These are phyloP conservation scores for Brachypterus glaber DNA, from an alignment of 2,888 invertebrate genomes.

Conservation along the genomic window DNA sequence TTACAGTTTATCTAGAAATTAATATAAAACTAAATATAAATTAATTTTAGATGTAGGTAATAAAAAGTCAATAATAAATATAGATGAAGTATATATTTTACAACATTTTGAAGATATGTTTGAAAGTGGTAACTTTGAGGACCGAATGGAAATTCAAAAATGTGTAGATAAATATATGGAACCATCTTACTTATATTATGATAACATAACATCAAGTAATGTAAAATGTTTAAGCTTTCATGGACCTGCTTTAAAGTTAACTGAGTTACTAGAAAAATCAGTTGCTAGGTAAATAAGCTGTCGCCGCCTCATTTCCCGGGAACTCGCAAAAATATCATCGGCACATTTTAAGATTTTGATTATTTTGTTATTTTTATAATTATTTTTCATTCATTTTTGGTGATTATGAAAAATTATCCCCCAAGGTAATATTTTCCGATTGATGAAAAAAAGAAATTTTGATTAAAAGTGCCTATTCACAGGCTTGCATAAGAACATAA, in stretches of 20 bases:
- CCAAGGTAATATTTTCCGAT: neutral
- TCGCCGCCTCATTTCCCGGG: constrained; percentile 7
- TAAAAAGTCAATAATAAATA: constrained; percentile 38
- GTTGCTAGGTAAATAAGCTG: constrained; percentile 38
- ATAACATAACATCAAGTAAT: constrained; percentile 54
- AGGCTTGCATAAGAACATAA: too few species aligned
- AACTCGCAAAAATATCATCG: constrained; percentile 4
- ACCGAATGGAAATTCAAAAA: constrained; percentile 62
- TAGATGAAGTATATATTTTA: constrained; percentile 72
- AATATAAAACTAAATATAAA: too few species aligned
- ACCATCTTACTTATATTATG: constrained; percentile 63
- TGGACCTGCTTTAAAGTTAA: constrained; percentile 59
- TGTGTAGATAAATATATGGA: constrained; percentile 43
- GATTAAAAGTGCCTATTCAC: too few species aligned
- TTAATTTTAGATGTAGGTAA: constrained; percentile 40
- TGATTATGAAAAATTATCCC: constrained; percentile 3
- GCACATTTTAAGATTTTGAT: neutral
- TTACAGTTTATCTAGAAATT: too few species aligned
- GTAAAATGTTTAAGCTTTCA: constrained; percentile 75
- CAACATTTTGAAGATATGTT: constrained; percentile 83
- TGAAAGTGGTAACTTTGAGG: constrained; percentile 67
- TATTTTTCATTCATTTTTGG: too few species aligned
- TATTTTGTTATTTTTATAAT: too few species aligned
- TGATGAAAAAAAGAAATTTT: neutral
- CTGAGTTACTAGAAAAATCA: constrained; percentile 48